Conservation (phyloP, 2,888 invertebrate species). For the Entomobrya multifasciata region DNA sequence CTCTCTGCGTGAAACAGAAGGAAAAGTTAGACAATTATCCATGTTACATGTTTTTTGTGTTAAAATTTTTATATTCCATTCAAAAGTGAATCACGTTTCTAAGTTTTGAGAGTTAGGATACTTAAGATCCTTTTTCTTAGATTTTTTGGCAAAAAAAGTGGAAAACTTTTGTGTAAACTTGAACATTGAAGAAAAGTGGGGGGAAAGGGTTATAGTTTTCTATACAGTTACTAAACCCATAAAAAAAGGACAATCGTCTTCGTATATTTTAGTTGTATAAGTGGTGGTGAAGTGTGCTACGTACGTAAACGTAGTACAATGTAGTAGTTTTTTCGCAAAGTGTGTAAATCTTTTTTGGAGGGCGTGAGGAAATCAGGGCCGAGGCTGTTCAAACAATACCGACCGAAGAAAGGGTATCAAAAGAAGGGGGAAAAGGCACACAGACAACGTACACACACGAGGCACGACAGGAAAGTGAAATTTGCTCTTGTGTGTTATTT, state of each 20-base stretch:
- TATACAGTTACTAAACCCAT: no score
- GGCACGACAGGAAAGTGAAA: slow-evolving; percentile 22
- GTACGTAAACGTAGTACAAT: slow-evolving; percentile 7
- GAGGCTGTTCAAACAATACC: slow-evolving; percentile 44
- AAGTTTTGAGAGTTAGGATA: no score
- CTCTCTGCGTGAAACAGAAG: neutral
- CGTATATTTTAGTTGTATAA: no score
- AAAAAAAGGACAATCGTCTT: slow-evolving; percentile 12
- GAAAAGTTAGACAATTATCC: slow-evolving; percentile 21
- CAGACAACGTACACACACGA: no score
- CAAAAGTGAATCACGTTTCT: slow-evolving; percentile 34
- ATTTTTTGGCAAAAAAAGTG: slow-evolving; percentile 24
- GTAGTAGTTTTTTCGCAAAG: slow-evolving; percentile 49
- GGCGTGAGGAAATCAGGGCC: slow-evolving; percentile 65
- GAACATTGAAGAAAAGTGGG: neutral
- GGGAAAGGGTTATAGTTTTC: no score
- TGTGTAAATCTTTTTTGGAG: slow-evolving; percentile 62
- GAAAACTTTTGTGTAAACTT: slow-evolving; percentile 27
- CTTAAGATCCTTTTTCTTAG: no score
- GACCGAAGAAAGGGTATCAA: slow-evolving; percentile 18
- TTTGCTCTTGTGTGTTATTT: neutral
- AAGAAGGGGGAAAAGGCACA: neutral
- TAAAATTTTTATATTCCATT: neutral
- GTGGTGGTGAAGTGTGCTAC: no score
- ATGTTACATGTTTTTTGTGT: neutral